Conservation (phyloP, 2,797 vertebrate genomes). For the Melanogrammus aeglefinus region DNA sequence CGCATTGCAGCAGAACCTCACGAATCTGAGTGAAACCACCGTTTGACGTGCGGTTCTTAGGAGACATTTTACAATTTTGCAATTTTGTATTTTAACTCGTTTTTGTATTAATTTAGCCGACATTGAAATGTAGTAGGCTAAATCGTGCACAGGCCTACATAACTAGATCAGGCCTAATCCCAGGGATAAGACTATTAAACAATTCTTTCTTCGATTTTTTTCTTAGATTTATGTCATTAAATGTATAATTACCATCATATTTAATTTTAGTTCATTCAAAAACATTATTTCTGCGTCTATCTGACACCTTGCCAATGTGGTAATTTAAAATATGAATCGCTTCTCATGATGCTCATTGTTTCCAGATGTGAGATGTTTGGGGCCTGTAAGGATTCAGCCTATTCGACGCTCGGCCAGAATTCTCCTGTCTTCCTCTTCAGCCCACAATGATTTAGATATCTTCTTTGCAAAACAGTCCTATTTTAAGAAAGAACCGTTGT, state of each 20-base stretch:
- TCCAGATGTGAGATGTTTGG: neutral
- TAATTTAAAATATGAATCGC: neutral
- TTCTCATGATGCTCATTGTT: neutral
- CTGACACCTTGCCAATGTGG: neutral
- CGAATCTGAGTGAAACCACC: constrained; percentile 28
- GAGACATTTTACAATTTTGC: neutral
- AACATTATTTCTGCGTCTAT: neutral
- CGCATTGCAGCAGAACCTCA: constrained; percentile 72
- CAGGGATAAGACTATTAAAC: constrained; percentile 10
- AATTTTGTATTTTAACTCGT: neutral
- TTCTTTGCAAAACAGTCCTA: neutral
- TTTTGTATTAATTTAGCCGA: constrained; percentile 18
- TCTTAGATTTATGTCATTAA: neutral
- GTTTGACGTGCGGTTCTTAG: neutral
- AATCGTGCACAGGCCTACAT: neutral
- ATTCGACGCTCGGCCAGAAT: neutral
- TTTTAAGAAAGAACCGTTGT: neutral
- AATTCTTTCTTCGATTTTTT: constrained; percentile 15
- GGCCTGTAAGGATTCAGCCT: neutral
- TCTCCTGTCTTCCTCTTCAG: neutral
- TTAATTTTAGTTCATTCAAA: neutral
- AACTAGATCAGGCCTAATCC: neutral
- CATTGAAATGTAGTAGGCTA: neutral
- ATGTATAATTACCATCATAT: neutral
- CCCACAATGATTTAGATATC: neutral